A percentile compares a stretch with the other conserved stretches of the same genome.
These are phyloP conservation scores for Alcedo atthis DNA, from an alignment of 2,797 vertebrate species.

Conservation along the genomic window DNA sequence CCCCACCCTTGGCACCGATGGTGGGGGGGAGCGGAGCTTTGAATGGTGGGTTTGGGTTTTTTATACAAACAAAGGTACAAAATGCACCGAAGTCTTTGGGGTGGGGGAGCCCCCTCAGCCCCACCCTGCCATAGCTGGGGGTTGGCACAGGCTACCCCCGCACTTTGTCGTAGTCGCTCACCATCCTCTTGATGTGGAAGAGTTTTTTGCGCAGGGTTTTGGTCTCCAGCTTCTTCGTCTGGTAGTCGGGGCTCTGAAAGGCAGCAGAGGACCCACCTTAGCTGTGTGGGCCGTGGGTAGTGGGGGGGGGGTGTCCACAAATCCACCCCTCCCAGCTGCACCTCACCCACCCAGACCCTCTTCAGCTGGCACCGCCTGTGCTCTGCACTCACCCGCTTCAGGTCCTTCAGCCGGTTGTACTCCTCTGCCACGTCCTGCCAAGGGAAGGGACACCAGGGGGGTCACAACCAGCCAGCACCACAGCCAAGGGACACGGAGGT, in stretches of 20 bases:
- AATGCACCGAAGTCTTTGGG: neutral
- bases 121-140: neutral
- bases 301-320: too few relatives aligned
- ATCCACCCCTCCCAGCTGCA: too few relatives aligned
- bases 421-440: conserved; percentile 85
- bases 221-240: conserved; percentile 81
- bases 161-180: conserved; percentile 83
- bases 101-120: neutral
- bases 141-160: conserved; percentile 9
- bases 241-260: conserved; percentile 80
- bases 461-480: too few relatives aligned
- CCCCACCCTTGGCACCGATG: neutral
- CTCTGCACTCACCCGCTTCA: conserved; percentile 80
- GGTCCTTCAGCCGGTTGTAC: conserved; percentile 85
- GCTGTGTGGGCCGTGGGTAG: rapidly evolving
- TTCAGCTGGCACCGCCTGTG: rapidly evolving
- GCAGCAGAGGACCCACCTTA: neutral
- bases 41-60: neutral
- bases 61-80: neutral
- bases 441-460: neutral
- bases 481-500: too few relatives aligned
- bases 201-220: conserved; percentile 84
- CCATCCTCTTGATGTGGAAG: conserved; percentile 86
- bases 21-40: neutral
- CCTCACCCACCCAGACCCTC: rapidly evolving